Evolutionary conservation across 2,888 invertebrate species (phyloP), one percentile per base, ranked within the genome.

Genomic region (Drosophila dives): DNA sequence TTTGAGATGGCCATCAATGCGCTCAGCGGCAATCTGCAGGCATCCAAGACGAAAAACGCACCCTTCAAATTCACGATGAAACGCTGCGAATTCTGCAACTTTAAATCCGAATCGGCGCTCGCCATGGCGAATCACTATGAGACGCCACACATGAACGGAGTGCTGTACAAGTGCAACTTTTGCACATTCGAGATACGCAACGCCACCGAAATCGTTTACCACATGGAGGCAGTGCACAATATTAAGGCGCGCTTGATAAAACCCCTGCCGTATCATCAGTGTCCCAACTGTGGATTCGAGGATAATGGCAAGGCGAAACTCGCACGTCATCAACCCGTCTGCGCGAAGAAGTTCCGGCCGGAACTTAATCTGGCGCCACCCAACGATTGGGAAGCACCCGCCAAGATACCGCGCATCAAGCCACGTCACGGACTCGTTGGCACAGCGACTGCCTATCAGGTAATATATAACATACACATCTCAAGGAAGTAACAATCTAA

Each of bases 251-350:
- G 96, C 73, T 93, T 98, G 70, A 97, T 98, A 87, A 95, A 97
- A 77, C 97, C 97, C 1, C 96, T 97, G 33, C 96, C 97, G 0
- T 97, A 97, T 92, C 98, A 98, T 92, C 97, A 98, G 91, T 99
- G 98, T 92, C 96, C 97, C 0, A 97, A 97, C 91, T 99, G 99
- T 94, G 97, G 97, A 1, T 98, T 98, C 91, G 98, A 99, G 92
- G 98, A 98, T 86, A 98, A 98, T 90, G 97, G 97, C 63, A 98
- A 98, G 93, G 97, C 97, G 34, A 98, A 98, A 93, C 93, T 98
- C 83, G 97, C 96, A 0, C 95, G 98, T 45, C 99, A 99, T 94
- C 94, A 96, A 78, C 95, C 97, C 71, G 96, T 97, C 2, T 99
- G 99, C 93, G 95, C 95, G 49, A 97, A 98, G 93, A 97, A 97